These are phyloP conservation scores for Psilanteris sp. DNA, from an alignment of 1,140 invertebrate genomes.

Conservation along the genomic window DNA sequence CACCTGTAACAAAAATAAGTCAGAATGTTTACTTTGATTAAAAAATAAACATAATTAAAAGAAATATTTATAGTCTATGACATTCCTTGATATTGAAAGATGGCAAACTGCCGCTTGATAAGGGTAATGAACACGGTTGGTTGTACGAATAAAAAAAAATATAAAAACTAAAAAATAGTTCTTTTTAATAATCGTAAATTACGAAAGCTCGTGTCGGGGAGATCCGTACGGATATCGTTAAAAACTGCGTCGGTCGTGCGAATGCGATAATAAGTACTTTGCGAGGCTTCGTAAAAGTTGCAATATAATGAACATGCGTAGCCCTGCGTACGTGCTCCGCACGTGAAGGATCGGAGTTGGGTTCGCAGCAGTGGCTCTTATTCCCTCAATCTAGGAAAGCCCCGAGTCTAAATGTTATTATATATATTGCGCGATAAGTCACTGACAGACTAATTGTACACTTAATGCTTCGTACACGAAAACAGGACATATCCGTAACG, in stretches of 20 bases:
- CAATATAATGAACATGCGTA: constrained; percentile 48
- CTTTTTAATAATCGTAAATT: constrained; percentile 36
- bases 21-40: too few relatives aligned
- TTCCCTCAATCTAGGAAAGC: constrained; percentile 19
- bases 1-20: constrained; percentile 14
- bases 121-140: constrained; percentile 2
- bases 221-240: constrained; percentile 21
- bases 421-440: constrained; percentile 55
- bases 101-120: constrained; percentile 1
- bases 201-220: constrained; percentile 16
- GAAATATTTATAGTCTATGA: too few relatives aligned
- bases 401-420: constrained; percentile 38
- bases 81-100: constrained; percentile 5
- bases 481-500: constrained; percentile 48
- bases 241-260: constrained; percentile 16
- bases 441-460: constrained; percentile 65
- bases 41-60: too few relatives aligned
- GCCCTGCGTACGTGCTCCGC: constrained; percentile 20
- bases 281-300: constrained; percentile 30
- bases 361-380: constrained; percentile 6
- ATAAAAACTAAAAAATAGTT: constrained; percentile 13
- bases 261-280: constrained; percentile 46
- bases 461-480: constrained; percentile 48
- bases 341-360: constrained; percentile 27
- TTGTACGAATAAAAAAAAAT: constrained; percentile 1